Conservation (phyloP, 2,797 vertebrate genomes). For the Phylloscopus collybita region DNA sequence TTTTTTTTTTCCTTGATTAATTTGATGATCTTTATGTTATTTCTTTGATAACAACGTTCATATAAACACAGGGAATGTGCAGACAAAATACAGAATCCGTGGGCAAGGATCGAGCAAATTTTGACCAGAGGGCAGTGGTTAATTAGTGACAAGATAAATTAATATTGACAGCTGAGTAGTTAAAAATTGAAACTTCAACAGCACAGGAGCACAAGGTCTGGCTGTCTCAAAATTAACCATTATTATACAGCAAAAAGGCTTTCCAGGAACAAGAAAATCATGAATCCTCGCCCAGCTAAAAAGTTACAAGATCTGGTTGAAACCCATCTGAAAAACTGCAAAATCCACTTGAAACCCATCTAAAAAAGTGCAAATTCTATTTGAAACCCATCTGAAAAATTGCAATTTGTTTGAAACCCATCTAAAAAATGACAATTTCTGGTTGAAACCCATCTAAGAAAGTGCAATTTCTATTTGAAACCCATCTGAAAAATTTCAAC, state of each 20-base stretch:
- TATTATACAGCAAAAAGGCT: neutral
- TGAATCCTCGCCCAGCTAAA: neutral
- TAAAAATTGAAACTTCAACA: neutral
- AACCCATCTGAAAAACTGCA: neutral
- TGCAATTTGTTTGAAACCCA: neutral
- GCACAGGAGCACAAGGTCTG: neutral
- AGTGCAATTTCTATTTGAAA: neutral
- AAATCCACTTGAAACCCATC: neutral
- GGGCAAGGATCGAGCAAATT: neutral
- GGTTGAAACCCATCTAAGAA: neutral
- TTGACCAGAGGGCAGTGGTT: neutral
- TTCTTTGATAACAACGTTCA: neutral
- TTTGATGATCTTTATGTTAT: neutral
- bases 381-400: neutral
- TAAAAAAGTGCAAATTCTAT: neutral
- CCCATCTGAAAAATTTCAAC: neutral
- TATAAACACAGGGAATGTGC: neutral
- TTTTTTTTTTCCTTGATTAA: accelerated
- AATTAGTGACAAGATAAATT: neutral
- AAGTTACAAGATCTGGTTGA: neutral
- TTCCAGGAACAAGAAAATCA: neutral
- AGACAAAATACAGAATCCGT: neutral
- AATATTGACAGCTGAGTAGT: neutral
- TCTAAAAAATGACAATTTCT: neutral
- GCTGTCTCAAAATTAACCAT: neutral